Percentiles rank a stretch among this genome's conserved stretches.
These are phyloP conservation scores for Drosophila falleni DNA, from an alignment of 2,888 invertebrate species.

Conservation along the genomic window DNA sequence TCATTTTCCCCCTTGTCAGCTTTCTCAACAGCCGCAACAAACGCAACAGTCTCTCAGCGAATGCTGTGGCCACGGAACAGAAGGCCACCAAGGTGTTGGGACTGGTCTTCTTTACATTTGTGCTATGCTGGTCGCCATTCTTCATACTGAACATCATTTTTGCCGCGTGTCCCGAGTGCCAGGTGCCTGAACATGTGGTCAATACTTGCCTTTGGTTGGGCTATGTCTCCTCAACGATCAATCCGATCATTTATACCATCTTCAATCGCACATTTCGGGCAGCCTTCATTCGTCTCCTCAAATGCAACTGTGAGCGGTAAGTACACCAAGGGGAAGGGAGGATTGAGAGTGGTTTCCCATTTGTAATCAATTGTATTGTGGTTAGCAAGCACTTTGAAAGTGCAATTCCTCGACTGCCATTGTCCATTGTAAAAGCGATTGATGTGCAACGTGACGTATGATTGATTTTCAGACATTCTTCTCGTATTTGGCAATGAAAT, in stretches of 20 bases:
- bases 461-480: slow-evolving; percentile 59
- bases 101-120: slow-evolving; percentile 96
- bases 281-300: slow-evolving; percentile 91
- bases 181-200: slow-evolving; percentile 89
- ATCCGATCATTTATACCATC: slow-evolving; percentile 96
- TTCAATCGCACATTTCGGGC: slow-evolving; percentile 96
- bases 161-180: slow-evolving; percentile 93
- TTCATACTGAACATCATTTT: slow-evolving; percentile 95
- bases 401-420: neutral
- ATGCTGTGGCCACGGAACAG: slow-evolving; percentile 95
- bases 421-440: slow-evolving; percentile 38
- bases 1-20: slow-evolving; percentile 84
- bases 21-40: slow-evolving; percentile 90
- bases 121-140: slow-evolving; percentile 97
- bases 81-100: slow-evolving; percentile 96
- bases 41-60: slow-evolving; percentile 90
- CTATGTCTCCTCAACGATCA: slow-evolving; percentile 96
- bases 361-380: slow-evolving; percentile 44
- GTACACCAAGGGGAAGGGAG: slow-evolving; percentile 33
- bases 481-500: slow-evolving; percentile 43
- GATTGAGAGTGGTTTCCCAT: neutral
- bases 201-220: slow-evolving; percentile 96
- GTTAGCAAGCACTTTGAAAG: slow-evolving; percentile 11
- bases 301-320: slow-evolving; percentile 92
- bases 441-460: slow-evolving; percentile 75